Evolutionary conservation across 2,113 vertebrate species (phyloP), one percentile per base, ranked within the genome.

Genomic region (Cyphotilapia sp.): DNA sequence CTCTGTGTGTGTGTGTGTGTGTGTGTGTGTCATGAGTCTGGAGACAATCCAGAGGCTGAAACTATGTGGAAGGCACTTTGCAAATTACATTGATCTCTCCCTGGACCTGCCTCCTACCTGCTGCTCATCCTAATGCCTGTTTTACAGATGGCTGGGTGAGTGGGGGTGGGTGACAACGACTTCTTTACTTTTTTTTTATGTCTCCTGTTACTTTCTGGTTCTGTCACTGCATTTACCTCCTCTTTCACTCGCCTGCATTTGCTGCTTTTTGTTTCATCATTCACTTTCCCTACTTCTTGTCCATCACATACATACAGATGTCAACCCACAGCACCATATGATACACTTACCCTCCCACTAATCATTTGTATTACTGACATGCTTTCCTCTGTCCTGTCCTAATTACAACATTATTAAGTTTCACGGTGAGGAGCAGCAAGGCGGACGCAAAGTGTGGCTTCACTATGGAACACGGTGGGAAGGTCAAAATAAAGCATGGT

Each of bases 81-180:
- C 83, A 96, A 94, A 96, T 94, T 91, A 86, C 94, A 95, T 85
- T 90, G 91, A 95, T 96, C 93, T 92, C 87, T 90, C 88, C 80
- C 22, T 82, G 88, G 89, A 94, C 88, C 90, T 90, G 91, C 71
- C 49, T 87, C 63, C 91, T 91, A 88, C 93, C 93, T 93, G 91
- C 92, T 27, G 14, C 87, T 80, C 87, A 92, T 93, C 85, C 89
- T 92, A 92, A 96, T 91, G 88, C 59, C 78, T 56, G 66, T 81
- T 81, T 83, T 89, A 71, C 83, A 88, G 78, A 54, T 16, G 40
- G 11, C 9, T 61, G 8, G 31, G 9, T 4, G 61, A 27, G 31
- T 12, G 42, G 19, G 27, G 33, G 17, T 47, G 40, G 42, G 16
- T 47, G 11, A 71, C 57, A 84, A 19, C 3, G 0, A 78, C 74